Evolutionary conservation across 2,113 vertebrate genomes (phyloP), one percentile per base, ranked within the genome.

Genomic region (Phocoena phocoena): DNA sequence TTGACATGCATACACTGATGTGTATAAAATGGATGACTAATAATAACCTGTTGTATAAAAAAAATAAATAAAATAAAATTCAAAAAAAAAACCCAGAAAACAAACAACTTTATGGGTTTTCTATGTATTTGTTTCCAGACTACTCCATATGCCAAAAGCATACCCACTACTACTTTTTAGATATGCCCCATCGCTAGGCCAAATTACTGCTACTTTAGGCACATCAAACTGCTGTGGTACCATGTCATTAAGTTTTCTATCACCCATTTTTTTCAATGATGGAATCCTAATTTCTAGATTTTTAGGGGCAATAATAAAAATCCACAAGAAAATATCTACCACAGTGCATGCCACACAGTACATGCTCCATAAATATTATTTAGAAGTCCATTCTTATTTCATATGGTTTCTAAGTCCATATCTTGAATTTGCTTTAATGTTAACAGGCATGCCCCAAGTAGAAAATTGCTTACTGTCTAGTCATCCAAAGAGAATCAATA

Each of bases 31-130:
- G 41, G 41, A 41, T 17, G 15, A 53, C 53, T 53, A 18, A 53
- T 53, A 53, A 53, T 5, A 53, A 17, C 53, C 5, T 53, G 53
- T 15, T 18, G 53, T 53, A 53, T 53, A 18, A 17, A 53, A 53
- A 6, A 53, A 53, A 53, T 53, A 53, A 18, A 53, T 53, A 0
- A 53, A 53, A 53, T 53, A 0, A 53, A 53, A 53, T 17, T 17
- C 0, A 53, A 53, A 53, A 53, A 53, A 17, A 6, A 17, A 1
- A 0, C 50, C 15, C 50, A 1, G 1, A 53, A 53, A 17, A 53
- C 15, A 53, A 5, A 76, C 58, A 60, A 85, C 11, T 31, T 58
- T 47, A 8, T 41, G 26, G 33, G 31, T 62, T 62, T 87, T 87
- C 55, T 55, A 41, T 38, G 25, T 53, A 60, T 28, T 92, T 55